A percentile compares a stretch with the other conserved stretches of the same genome.
These are phyloP conservation scores for Macrosteles quadrilineatus DNA, from an alignment of 1,140 invertebrate species.

Conservation along the genomic window DNA sequence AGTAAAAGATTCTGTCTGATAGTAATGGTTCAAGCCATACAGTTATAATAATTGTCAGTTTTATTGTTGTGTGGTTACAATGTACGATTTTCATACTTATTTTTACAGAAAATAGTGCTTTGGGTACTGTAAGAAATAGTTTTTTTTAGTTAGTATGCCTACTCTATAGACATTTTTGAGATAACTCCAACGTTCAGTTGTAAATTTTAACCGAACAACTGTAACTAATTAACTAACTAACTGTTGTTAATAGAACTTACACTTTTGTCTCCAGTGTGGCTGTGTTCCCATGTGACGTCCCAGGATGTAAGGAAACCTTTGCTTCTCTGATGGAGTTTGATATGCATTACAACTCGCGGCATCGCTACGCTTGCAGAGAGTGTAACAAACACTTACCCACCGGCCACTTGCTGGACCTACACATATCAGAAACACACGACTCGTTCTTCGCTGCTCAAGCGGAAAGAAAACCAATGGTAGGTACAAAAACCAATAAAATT, in stretches of 20 bases:
- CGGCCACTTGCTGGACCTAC: constrained; percentile 66
- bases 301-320: constrained; percentile 50
- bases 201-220: too few relatives aligned
- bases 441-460: constrained; percentile 65
- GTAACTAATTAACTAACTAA: constrained; percentile 4
- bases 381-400: constrained; percentile 64
- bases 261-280: constrained; percentile 45
- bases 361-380: constrained; percentile 52
- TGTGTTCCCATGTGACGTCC: constrained; percentile 51
- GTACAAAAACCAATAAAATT: too few relatives aligned
- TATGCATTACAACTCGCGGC: constrained; percentile 54
- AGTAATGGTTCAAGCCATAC: too few relatives aligned
- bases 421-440: constrained; percentile 68
- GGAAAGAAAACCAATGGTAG: constrained; percentile 63
- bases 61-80: too few relatives aligned
- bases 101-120: too few relatives aligned
- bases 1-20: too few relatives aligned
- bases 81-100: too few relatives aligned
- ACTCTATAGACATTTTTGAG: too few relatives aligned
- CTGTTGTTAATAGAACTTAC: constrained; percentile 39
- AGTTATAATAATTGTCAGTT: too few relatives aligned
- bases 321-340: constrained; percentile 53
- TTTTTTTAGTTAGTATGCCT: too few relatives aligned
- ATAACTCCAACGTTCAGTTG: too few relatives aligned
- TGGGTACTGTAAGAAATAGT: too few relatives aligned